A percentile compares a stretch with the other conserved stretches of the same genome.
Evolutionary conservation across 1,140 invertebrate genomes (phyloP).

Genomic region (Eubasilissa regina): DNA sequence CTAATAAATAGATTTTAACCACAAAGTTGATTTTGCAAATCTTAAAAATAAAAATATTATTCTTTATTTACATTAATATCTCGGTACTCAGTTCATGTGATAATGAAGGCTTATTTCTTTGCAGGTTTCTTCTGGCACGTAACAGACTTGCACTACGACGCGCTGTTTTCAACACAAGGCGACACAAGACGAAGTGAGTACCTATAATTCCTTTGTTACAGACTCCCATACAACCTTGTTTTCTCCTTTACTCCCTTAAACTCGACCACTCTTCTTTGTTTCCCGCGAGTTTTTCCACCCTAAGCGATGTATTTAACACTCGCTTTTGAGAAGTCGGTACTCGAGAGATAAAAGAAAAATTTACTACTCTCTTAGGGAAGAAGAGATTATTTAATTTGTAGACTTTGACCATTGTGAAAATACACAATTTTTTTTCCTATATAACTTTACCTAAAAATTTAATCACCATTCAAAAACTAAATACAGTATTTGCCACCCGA

Average conservation of each 20-base stretch:
- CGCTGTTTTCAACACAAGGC: constrained; percentile 81
- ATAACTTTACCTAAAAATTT: neutral
- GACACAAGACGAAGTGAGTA: constrained; percentile 82
- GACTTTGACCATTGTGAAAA: neutral
- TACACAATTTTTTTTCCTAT: neutral
- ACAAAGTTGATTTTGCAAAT: too few species aligned
- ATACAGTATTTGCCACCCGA: too few species aligned
- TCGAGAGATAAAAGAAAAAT: neutral
- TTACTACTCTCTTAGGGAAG: neutral
- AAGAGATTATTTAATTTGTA: neutral
- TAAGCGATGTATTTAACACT: constrained; percentile 30
- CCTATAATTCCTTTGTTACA: neutral
- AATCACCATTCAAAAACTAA: neutral
- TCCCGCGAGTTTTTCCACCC: constrained; percentile 12
- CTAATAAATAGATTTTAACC: too few species aligned
- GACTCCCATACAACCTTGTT: neutral
- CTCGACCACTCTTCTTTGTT: constrained; percentile 2
- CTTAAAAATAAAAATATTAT: too few species aligned
- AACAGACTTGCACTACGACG: constrained; percentile 91
- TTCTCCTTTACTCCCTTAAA: neutral
- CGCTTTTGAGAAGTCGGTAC: neutral
- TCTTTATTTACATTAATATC: too few species aligned
- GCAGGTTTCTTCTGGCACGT: constrained; percentile 94
- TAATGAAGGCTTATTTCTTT: constrained; percentile 66
- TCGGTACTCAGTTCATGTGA: neutral